Evolutionary conservation across 2,888 invertebrate genomes (phyloP), one percentile per base, ranked within the genome.

Genomic region (Pollenia amentaria): DNA sequence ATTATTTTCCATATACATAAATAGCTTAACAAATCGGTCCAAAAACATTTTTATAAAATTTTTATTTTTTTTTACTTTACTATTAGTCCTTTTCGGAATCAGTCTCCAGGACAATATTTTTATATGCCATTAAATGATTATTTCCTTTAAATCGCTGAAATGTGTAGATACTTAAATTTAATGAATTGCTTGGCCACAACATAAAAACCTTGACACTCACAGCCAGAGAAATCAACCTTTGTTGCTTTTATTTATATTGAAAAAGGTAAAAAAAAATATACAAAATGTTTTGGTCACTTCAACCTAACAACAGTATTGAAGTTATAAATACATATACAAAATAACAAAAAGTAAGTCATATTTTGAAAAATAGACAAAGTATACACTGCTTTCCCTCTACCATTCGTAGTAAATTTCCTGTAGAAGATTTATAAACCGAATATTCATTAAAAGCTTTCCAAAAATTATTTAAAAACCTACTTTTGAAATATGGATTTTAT

Each of bases 241-340:
- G 16, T 11, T 48, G 38, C 29, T 29, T 3, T 73, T 48, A 73
- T 73, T 72, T 57, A 57, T 29, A 44, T 72, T 73, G 7, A 12
- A 14, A 46, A 73, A 60, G 77, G 21, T 67, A 46, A 46, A 42
- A 21, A 57, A 65, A 55, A 69, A 69, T 67, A 80, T 38, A 72
- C 70, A 11, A 70, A 76, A 72, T 77, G 64, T 65, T 46, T 67
- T 75, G 67, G 73, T 75, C 46, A 62, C 60, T 67, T 73, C 65
- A 21, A 40, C 46, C 46, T 46, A 60, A 60, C 72, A 76, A 64
- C 70, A 53, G 69, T 29, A 29, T 29, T 29, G 29, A 6, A 29
- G 29, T 29, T 29, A 29, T 29, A 29, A 16, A 29, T 12, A n/a
- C n/a, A 9, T 10, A 44, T 7, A n/a, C 12, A 18, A 38, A 55